Percentiles rank a stretch among this genome's conserved stretches.
Evolutionary conservation across 2,888 invertebrate species (phyloP).

Genomic region (Chrysina gloriosa): DNA sequence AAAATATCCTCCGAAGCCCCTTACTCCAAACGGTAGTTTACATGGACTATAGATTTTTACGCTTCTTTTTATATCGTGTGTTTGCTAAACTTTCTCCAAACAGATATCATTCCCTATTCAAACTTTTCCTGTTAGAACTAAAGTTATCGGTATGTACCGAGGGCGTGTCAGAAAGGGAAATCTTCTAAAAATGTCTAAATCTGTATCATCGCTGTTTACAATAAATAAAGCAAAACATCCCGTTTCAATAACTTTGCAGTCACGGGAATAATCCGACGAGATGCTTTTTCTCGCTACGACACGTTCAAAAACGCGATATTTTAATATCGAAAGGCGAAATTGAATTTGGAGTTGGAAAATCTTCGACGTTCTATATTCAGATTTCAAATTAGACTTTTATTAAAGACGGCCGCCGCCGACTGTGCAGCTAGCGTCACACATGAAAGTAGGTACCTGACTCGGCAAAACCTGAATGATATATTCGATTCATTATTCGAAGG

Average conservation of each 20-base stretch:
- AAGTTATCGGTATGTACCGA: too few relatives aligned
- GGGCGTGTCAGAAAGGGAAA: background rate
- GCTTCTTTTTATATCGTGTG: background rate
- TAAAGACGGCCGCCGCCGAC: background rate
- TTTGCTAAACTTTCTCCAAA: background rate
- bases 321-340: background rate
- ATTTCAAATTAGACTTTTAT: conserved; percentile 14
- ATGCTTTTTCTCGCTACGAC: background rate
- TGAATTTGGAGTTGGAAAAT: conserved; percentile 4
- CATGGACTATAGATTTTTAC: conserved; percentile 3
- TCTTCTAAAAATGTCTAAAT: background rate
- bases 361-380: conserved; percentile 8
- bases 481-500: background rate
- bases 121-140: too few relatives aligned
- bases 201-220: background rate
- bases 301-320: background rate
- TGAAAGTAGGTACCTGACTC: background rate
- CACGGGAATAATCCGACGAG: too few relatives aligned
- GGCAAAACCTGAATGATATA: background rate
- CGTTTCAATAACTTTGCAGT: background rate
- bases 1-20: too few relatives aligned
- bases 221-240: background rate
- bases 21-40: too few relatives aligned
- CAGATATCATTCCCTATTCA: too few relatives aligned
- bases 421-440: background rate